These are phyloP conservation scores for Hesperophylax magnus DNA, from an alignment of 1,140 invertebrate genomes.

Conservation along the genomic window DNA sequence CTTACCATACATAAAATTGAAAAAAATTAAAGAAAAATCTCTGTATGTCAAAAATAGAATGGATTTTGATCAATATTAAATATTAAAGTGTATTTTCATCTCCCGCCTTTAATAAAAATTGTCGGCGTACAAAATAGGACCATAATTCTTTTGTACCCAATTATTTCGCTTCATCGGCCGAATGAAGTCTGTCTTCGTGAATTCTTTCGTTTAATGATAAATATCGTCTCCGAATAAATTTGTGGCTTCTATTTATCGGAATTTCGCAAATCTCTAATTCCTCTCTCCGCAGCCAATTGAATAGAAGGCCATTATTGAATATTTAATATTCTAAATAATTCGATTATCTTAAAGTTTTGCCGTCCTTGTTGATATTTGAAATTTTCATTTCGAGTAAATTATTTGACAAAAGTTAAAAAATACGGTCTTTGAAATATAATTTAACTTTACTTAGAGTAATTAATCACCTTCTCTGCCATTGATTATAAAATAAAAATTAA, in stretches of 20 bases:
- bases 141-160: conserved; percentile 30
- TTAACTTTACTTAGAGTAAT: no score
- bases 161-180: conserved; percentile 1
- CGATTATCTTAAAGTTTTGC: neutral
- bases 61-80: no score
- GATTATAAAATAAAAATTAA: no score
- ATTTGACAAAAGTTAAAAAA: no score
- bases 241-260: conserved; percentile 14
- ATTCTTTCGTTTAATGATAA: conserved; percentile 20
- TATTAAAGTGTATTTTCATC: no score
- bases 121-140: neutral
- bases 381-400: neutral
- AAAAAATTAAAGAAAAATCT: no score
- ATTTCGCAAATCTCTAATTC: neutral
- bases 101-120: neutral
- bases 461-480: no score
- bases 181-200: neutral
- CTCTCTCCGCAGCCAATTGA: conserved; percentile 11
- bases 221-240: conserved; percentile 1
- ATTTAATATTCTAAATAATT: conserved; percentile 10
- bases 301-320: neutral
- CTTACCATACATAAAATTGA: no score
- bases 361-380: neutral
- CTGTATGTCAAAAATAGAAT: no score
- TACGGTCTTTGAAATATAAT: no score